Conservation (phyloP, 2,888 invertebrate species). For the Drepanosiphum platanoidis region DNA sequence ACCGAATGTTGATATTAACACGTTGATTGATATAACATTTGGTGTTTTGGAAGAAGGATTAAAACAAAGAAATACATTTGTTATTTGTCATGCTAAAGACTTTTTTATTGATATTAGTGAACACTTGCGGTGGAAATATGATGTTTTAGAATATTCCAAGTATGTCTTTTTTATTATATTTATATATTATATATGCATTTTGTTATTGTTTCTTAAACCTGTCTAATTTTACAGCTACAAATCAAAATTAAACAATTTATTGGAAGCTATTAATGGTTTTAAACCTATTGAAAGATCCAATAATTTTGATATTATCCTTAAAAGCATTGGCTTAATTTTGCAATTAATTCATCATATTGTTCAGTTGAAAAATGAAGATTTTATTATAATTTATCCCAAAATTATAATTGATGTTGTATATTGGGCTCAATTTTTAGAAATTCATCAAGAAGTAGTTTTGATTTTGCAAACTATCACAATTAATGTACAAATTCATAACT, state of each 20-base stretch:
- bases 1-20: conserved; percentile 35
- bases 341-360: conserved; percentile 41
- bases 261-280: conserved; percentile 10
- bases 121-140: conserved; percentile 38
- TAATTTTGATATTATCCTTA: conserved; percentile 2
- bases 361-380: conserved; percentile 36
- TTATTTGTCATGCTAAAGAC: conserved; percentile 36
- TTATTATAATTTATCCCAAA: conserved; percentile 26
- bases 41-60: conserved; percentile 57
- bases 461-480: conserved; percentile 36
- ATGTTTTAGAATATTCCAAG: conserved; percentile 39
- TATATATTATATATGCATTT: not conserved
- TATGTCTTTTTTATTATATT: conserved; percentile 12
- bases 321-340: conserved; percentile 25
- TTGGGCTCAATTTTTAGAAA: conserved; percentile 25
- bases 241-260: conserved; percentile 28
- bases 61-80: conserved; percentile 36
- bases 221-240: conserved; percentile 39
- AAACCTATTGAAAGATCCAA: conserved; percentile 1
- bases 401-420: conserved; percentile 15
- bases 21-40: conserved; percentile 49
- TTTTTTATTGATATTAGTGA: conserved; percentile 58
- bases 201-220: not conserved
- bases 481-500: conserved; percentile 26
- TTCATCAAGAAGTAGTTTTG: conserved; percentile 8